A percentile compares a stretch with the other conserved stretches of the same genome.
phyloP scores from a whole-genome alignment of 2,888 invertebrate genomes.

The Lepidocyrtinus sp. region DNA sequence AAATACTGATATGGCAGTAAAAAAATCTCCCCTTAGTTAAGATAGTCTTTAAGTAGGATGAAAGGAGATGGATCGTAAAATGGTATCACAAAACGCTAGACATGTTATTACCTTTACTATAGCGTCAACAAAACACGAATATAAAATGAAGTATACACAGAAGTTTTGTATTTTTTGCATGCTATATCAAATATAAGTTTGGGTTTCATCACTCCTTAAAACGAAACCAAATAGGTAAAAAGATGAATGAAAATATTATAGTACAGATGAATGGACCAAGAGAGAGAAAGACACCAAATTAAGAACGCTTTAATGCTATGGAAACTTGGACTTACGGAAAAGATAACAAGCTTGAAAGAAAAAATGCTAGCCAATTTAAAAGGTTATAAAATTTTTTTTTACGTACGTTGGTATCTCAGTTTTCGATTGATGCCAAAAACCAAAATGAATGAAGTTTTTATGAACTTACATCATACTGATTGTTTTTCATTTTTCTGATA shows the following conservation, averaged over 20 bases:
- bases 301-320: too few species aligned
- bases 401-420: slow-evolving; percentile 33
- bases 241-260: slow-evolving; percentile 27
- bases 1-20: slow-evolving; percentile 32
- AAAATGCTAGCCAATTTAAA: slow-evolving; percentile 45
- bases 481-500: not conserved
- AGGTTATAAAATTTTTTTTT: slow-evolving; percentile 38
- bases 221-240: not conserved
- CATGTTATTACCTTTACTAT: slow-evolving; percentile 46
- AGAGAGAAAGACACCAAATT: not conserved
- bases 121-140: slow-evolving; percentile 46
- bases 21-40: not conserved
- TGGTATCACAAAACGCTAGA: slow-evolving; percentile 49
- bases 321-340: not conserved
- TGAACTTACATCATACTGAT: not conserved
- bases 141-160: too few species aligned
- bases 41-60: slow-evolving; percentile 16
- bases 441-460: not conserved
- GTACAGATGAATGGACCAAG: not conserved
- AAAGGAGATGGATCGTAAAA: slow-evolving; percentile 46
- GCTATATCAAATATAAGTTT: too few species aligned
- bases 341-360: slow-evolving; percentile 33
- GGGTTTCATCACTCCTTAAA: not conserved
- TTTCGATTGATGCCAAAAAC: slow-evolving; percentile 43
- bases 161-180: too few species aligned